Evolutionary conservation across 2,888 invertebrate genomes (phyloP).

Genomic region (Drosophila kambysellisi): DNA sequence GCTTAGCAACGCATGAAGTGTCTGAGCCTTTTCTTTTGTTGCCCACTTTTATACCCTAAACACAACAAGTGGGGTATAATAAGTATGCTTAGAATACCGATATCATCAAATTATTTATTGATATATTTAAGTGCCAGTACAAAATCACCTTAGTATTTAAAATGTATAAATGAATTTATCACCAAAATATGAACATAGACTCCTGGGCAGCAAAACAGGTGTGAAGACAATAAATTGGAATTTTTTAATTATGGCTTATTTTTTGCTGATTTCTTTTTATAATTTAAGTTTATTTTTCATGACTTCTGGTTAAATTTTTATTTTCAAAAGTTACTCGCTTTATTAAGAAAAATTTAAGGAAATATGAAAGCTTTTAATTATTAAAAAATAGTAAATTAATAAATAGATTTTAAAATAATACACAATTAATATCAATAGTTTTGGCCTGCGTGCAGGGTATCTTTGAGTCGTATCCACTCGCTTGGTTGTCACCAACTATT

Average conservation of each 20-base stretch:
- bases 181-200: background rate
- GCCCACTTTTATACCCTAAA: slow-evolving; percentile 2
- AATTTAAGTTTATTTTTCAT: background rate
- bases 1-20: slow-evolving; percentile 54
- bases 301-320: background rate
- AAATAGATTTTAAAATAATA: background rate
- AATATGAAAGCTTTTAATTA: background rate
- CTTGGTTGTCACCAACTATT: background rate
- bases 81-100: background rate
- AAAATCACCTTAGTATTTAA: background rate
- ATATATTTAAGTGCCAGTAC: too few species aligned
- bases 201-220: background rate
- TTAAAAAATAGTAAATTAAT: background rate
- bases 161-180: background rate
- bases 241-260: background rate
- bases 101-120: background rate
- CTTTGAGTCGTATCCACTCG: background rate
- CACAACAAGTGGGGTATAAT: background rate
- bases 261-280: background rate
- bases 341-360: background rate
- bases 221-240: background rate
- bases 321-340: background rate
- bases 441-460: background rate
- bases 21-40: slow-evolving; percentile 34
- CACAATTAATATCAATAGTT: background rate